phyloP scores from a whole-genome alignment of 2,113 vertebrate species.

The Peromyscus polionotus region DNA sequence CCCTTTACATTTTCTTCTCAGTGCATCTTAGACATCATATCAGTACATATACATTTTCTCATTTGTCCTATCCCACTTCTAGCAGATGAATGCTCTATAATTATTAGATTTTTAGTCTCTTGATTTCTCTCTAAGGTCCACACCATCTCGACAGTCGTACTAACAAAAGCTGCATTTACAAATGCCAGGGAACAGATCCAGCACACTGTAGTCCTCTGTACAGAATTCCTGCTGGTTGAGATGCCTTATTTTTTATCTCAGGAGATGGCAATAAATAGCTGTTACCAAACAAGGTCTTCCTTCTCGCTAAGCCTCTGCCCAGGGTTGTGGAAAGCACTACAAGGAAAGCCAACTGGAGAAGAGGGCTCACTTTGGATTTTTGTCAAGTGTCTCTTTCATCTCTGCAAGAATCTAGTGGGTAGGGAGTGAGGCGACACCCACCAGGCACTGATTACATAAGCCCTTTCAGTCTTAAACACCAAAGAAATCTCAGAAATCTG shows the following conservation, averaged over 20 bases:
- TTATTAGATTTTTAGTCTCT: conserved; percentile 32
- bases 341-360: conserved; percentile 36
- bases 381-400: neutral
- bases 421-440: neutral
- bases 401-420: neutral
- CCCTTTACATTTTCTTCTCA: conserved; percentile 33
- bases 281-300: neutral
- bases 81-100: neutral
- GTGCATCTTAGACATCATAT: neutral
- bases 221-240: neutral
- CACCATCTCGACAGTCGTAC: neutral
- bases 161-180: conserved; percentile 30
- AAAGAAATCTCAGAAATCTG: neutral
- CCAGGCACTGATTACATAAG: neutral
- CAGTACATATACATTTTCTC: neutral
- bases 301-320: neutral
- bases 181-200: conserved; percentile 30
- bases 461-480: neutral
- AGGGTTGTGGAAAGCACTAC: conserved; percentile 11
- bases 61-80: neutral
- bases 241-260: neutral
- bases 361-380: neutral
- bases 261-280: conserved; percentile 14
- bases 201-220: neutral
- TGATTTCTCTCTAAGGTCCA: neutral